phyloP scores from a whole-genome alignment of 2,888 invertebrate genomes.

The Laspeyria flexula region DNA sequence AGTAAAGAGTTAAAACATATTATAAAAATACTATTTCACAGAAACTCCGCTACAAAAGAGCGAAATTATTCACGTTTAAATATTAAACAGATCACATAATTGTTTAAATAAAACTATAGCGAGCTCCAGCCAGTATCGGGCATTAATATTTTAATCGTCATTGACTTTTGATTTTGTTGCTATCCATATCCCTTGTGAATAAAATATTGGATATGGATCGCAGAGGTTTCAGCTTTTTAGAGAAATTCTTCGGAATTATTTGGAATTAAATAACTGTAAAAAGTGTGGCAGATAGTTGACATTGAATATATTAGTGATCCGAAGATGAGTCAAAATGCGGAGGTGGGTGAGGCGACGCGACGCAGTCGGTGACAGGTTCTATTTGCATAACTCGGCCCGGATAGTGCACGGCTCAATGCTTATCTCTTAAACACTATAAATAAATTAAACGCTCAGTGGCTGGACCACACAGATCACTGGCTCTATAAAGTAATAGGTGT shows the following conservation, averaged over 20 bases:
- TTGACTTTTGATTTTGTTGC: constrained; percentile 17
- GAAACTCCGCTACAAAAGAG: too few species aligned
- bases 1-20: too few species aligned
- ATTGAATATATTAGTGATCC: constrained; percentile 35
- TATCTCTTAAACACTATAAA: constrained; percentile 48
- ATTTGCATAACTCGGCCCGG: constrained; percentile 56
- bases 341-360: constrained; percentile 35
- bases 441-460: constrained; percentile 46
- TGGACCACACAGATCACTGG: constrained; percentile 48
- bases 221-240: too few species aligned
- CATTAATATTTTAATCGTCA: constrained; percentile 15
- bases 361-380: constrained; percentile 52
- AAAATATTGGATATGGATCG: too few species aligned
- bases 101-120: constrained; percentile 25
- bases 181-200: constrained; percentile 17
- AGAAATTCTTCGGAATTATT: too few species aligned
- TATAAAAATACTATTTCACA: too few species aligned
- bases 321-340: constrained; percentile 50
- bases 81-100: constrained; percentile 25
- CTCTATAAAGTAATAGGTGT: constrained; percentile 44
- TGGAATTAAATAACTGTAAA: constrained; percentile 22
- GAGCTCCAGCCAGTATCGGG: constrained; percentile 7
- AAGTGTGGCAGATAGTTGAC: constrained; percentile 22
- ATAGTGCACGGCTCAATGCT: constrained; percentile 51
- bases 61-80: constrained; percentile 19